Base-by-base conservation (phyloP, 2,797 vertebrate genomes). In the Phoxinus dragarum region DNA sequence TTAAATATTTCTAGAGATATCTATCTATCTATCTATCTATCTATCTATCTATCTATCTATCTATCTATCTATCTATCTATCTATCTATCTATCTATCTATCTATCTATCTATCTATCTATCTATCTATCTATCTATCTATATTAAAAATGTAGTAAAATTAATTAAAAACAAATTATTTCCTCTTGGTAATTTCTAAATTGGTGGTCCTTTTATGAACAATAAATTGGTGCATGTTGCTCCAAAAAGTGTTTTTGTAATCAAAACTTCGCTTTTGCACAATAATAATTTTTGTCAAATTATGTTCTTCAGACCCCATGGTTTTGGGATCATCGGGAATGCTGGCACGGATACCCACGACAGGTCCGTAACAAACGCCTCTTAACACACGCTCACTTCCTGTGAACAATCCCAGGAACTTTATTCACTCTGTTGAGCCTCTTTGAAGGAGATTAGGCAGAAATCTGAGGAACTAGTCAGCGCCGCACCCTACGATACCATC, bases 321-420 rank as follows among this genome's bases (percentile, higher is more conserved):
- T 99, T 88, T 99, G 97, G 98, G 95, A 96, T 80, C 94, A 94
- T 0, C 91, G 82, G 3, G 94, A 95, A 88, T 98, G 96, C 92
- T 99, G 98, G 98, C 93, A 91, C 34, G 95, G 92, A 85, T 98
- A 97, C 72, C 97, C 97, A 1, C 91, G 93, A 27, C 98, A 99
- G 95, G 98, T 99, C 89, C 94, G 96, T 85, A 69, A 54, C 44
- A 88, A 44, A 77, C 16, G n/a, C 1, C 59, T 52, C 31, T 69
- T 19, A 31, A 40, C 23, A 54, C 16, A 40, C 7, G 4, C 31
- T 69, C 68, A 12, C 27, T 49, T 82, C 56, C 76, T 79, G 21
- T 61, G 31, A 56, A 83, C 56, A 89, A 82, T 77, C 36, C 14
- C 59, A 88, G 80, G 68, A 80, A 88, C 61, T 52, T 12, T 4